A percentile compares a stretch with the other conserved stretches of the same genome.
Conservation (phyloP, 1,140 invertebrate genomes). For the Drosophila sp. region DNA sequence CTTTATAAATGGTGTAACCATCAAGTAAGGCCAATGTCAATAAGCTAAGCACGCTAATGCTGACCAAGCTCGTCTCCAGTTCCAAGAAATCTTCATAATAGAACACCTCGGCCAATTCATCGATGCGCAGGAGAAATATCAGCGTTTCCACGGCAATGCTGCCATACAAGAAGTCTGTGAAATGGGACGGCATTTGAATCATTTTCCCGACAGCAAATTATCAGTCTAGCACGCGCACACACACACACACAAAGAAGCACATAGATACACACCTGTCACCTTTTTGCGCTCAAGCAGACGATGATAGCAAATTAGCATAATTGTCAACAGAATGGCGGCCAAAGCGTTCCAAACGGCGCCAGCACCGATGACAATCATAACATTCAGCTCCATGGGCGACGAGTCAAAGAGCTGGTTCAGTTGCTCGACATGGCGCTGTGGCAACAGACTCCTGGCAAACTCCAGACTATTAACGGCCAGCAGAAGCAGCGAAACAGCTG, state of each 20-base stretch:
- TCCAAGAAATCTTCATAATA: slow-evolving; percentile 67
- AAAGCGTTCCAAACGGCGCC: slow-evolving; percentile 69
- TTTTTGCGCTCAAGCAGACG: slow-evolving; percentile 77
- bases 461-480: slow-evolving; percentile 74
- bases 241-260: not conserved
- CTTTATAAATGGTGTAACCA: slow-evolving; percentile 76
- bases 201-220: slow-evolving; percentile 36
- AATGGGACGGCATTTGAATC: slow-evolving; percentile 36
- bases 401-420: slow-evolving; percentile 54
- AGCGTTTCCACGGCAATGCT: slow-evolving; percentile 60
- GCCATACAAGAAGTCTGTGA: slow-evolving; percentile 68
- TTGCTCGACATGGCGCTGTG: slow-evolving; percentile 38
- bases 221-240: not conserved
- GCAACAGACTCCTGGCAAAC: slow-evolving; percentile 63
- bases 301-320: slow-evolving; percentile 79
- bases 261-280: slow-evolving; percentile 62
- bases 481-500: slow-evolving; percentile 63
- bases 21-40: slow-evolving; percentile 60
- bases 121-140: slow-evolving; percentile 60
- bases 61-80: slow-evolving; percentile 64
- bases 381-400: slow-evolving; percentile 53
- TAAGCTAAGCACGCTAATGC: slow-evolving; percentile 49
- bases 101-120: slow-evolving; percentile 72
- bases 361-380: slow-evolving; percentile 64
- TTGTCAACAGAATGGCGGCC: slow-evolving; percentile 63